Percentiles rank a stretch among this genome's conserved stretches.
These are phyloP conservation scores for Baryphthengus martii DNA, from an alignment of 2,113 vertebrate genomes.

Conservation along the genomic window DNA sequence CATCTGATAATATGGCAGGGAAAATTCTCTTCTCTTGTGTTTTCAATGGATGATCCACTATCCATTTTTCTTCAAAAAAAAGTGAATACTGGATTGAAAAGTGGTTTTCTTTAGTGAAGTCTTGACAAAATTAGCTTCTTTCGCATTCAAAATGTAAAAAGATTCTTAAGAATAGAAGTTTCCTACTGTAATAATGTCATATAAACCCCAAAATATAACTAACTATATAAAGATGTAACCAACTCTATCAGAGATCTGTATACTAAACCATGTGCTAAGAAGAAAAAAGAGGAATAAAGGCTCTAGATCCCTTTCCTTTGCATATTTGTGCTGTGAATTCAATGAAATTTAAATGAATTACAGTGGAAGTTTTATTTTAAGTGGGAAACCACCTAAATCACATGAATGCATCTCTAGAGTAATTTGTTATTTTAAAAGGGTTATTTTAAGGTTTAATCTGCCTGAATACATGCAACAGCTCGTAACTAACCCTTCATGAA, in stretches of 20 bases:
- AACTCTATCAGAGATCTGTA: neutral
- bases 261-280: neutral
- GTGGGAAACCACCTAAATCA: neutral
- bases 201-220: neutral
- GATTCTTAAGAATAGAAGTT: neutral
- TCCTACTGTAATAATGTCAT: neutral
- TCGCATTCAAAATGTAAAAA: neutral
- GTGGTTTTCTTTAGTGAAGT: neutral
- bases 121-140: neutral
- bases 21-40: neutral
- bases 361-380: neutral
- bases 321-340: neutral
- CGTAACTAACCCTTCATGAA: constrained; percentile 21
- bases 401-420: neutral
- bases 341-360: neutral
- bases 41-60: neutral
- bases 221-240: neutral
- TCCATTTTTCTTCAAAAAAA: neutral
- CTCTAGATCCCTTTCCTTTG: neutral
- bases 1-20: neutral
- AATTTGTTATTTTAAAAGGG: neutral
- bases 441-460: constrained; percentile 12
- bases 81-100: neutral
- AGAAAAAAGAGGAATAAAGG: neutral
- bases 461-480: neutral